phyloP scores from a whole-genome alignment of 2,113 vertebrate species.

The Harpagus bidentatus region DNA sequence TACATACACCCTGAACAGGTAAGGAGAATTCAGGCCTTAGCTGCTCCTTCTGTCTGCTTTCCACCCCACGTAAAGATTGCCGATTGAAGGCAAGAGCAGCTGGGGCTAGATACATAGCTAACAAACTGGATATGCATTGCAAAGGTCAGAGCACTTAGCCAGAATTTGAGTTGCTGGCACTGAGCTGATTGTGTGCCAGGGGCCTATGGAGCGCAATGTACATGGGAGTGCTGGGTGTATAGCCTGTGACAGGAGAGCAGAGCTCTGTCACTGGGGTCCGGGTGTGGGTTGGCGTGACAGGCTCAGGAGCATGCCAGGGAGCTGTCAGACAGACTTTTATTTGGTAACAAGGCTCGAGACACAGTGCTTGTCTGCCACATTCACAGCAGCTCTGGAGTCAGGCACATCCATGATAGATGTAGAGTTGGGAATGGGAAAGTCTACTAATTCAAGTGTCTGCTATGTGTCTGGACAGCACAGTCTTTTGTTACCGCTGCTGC shows the following conservation, averaged over 20 bases:
- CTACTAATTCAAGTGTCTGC: not conserved
- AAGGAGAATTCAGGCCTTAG: not conserved
- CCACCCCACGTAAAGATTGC: not conserved
- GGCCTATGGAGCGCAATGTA: not conserved
- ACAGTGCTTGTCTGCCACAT: not conserved
- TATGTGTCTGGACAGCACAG: not conserved
- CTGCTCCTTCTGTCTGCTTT: not conserved
- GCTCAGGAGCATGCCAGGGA: not conserved
- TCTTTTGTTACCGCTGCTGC: not conserved
- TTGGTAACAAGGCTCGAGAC: not conserved
- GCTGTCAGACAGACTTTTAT: not conserved
- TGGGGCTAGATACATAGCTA: too few species aligned
- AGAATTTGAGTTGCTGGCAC: not conserved
- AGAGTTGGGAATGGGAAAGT: not conserved
- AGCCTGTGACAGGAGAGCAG: not conserved
- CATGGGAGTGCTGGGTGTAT: not conserved
- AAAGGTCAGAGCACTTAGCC: not conserved
- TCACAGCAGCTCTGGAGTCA: not conserved
- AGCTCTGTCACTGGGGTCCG: not conserved
- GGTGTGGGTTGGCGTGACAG: not conserved
- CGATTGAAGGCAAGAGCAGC: not conserved
- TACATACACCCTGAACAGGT: not conserved
- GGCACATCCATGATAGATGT: not conserved
- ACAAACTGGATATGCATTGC: not conserved
- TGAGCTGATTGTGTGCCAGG: not conserved